Conservation (phyloP, 2,797 vertebrate genomes). For the Anisognathus igniventris region DNA sequence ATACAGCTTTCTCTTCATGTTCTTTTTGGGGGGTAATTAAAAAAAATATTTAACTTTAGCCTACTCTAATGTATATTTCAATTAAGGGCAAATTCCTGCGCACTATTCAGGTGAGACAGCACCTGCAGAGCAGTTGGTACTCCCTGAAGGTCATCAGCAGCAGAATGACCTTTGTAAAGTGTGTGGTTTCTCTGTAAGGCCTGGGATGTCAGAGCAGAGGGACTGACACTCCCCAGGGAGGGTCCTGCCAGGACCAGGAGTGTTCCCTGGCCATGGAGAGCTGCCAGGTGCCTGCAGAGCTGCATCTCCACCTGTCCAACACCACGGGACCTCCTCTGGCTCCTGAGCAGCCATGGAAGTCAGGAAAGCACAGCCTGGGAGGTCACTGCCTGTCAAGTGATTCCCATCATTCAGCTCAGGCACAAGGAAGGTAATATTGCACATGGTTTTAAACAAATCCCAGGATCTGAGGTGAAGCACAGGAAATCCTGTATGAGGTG, state of each 20-base stretch:
- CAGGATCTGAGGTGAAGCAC: background rate
- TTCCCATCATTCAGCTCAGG: background rate
- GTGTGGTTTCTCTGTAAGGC: background rate
- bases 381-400: background rate
- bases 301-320: background rate
- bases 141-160: background rate
- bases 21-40: background rate
- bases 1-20: background rate
- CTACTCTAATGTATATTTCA: background rate
- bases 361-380: background rate
- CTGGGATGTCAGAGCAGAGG: background rate
- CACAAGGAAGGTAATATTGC: background rate
- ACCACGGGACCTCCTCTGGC: accelerated
- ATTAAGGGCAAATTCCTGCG: background rate
- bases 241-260: background rate
- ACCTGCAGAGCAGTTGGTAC: background rate
- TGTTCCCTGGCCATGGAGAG: background rate
- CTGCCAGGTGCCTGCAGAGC: background rate
- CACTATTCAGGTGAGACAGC: background rate
- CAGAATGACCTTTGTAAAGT: background rate
- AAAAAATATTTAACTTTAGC: background rate
- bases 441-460: background rate
- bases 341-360: background rate
- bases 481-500: background rate
- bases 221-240: accelerated